Base-by-base conservation (phyloP, 2,113 vertebrate species). In the Syrmaticus mikado region DNA sequence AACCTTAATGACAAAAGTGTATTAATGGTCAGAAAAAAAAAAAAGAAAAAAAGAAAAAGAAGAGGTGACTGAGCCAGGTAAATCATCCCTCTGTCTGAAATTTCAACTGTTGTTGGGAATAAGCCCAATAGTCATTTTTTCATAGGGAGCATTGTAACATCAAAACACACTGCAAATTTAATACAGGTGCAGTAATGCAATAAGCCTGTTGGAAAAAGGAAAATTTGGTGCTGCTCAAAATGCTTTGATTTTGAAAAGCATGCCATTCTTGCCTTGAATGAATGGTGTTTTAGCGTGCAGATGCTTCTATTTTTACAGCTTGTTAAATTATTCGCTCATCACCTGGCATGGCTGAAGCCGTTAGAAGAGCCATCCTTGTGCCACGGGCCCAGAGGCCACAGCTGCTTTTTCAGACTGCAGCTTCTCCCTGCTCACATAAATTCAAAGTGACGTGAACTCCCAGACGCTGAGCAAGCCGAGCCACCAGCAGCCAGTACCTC, bases 231-330 rank as follows among this genome's bases (percentile, higher is more conserved):
- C 87, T 76, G 89, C 50, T 82, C 13, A 91, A 93, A 95, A 77
- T 41, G 17, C 12, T 71, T 55, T 8, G 24, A 90, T 66, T 50
- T 43, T 91, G 64, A 55, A 38, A 85, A 89, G 61, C 32, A 70
- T 1, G 11, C 19, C 28, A 82, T 6, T 61, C 32, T 82, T 87
- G 80, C 71, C 68, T 77, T 65, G 78, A 65, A 60, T 41, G 32
- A 87, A 57, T 50, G 66, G 34, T 11, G 25, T 46, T 80, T 80
- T 70, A 60, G 34, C 36, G 58, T 24, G 72, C 30, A 84, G 38
- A 86, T 60, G 40, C 8, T 87, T 87, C 82, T 83, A 41, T 83
- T 94, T 91, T 91, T 82, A 89, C 50, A 87, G 82, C 87, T 90
- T 84, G 66, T 34, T 86, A 58, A 76, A 93, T 76, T 74, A 90